Base-by-base conservation (phyloP, 2,113 vertebrate species). In the Microtus oregoni region DNA sequence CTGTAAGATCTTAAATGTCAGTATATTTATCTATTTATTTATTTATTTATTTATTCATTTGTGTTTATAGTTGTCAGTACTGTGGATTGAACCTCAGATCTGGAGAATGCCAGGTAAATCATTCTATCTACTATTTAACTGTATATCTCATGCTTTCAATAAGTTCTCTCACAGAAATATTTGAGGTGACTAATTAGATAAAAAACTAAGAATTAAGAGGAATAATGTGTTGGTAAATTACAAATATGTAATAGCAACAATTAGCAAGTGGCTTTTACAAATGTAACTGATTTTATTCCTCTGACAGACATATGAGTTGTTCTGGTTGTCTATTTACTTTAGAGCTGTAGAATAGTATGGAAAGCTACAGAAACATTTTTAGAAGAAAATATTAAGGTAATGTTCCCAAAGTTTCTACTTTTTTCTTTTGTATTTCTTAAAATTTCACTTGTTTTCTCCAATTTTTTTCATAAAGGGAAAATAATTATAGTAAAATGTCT, bases 191-290 rank as follows among this genome's bases (percentile, higher is more conserved):
- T 61, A 79, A 81, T 55, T 24, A 76, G 14, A 15, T 1, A 94
- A 77, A 72, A 72, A 88, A 52, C 0, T 17, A 94, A 94, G 17
- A 81, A 72, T 82, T 86, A 90, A 35, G 15, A 90, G 35, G n/a
- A 58, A 58, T 68, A 89, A 87, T 35, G 13, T 50, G 1, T 65
- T 32, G 75, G 7, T 38, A 5, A 63, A 65, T 89, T 79, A 79
- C 72, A 17, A 92, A 82, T 90, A 93, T 86, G 3, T 67, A 0
- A 26, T 90, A 0, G 1, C 26, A 88, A 13, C 72, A 83, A 85
- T 93, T 93, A 91, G 55, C 5, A 95, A 91, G 38, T 86, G 24
- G 1, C 19, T 91, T 10, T 92, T 58, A 77, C 85, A n/a, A 86
- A 92, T 38, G 38, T 4, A 81, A 38, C 41, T 89, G 38, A 68